These are phyloP conservation scores for Agrilus biguttatus DNA, from an alignment of 2,888 invertebrate species.

Conservation along the genomic window DNA sequence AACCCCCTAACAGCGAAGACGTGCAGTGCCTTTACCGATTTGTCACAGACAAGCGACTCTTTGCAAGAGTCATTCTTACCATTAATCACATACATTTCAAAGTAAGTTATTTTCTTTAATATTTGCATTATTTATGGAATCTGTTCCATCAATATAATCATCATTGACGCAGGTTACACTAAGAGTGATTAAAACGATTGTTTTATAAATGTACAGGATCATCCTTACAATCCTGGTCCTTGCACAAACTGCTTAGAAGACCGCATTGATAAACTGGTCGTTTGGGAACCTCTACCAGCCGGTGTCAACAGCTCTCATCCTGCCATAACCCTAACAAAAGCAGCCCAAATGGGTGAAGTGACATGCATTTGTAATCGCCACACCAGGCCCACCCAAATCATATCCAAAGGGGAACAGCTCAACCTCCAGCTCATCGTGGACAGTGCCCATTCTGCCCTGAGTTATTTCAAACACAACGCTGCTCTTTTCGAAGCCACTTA, in stretches of 20 bases:
- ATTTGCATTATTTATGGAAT: too few species aligned
- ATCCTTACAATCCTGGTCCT: constrained; percentile 63
- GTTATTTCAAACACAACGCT: constrained; percentile 74
- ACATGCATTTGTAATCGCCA: constrained; percentile 60
- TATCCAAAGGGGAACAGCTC: constrained; percentile 54
- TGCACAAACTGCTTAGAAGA: constrained; percentile 80
- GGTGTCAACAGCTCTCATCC: constrained; percentile 27
- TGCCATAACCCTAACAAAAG: constrained; percentile 37
- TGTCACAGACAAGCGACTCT: constrained; percentile 67
- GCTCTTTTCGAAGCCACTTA: constrained; percentile 77
- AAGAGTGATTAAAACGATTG: too few species aligned
- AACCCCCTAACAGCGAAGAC: constrained; percentile 54
- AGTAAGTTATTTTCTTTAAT: constrained; percentile 27
- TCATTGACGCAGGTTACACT: too few species aligned
- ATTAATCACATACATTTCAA: constrained; percentile 70
- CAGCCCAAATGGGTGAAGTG: constrained; percentile 51
- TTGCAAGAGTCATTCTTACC: constrained; percentile 66
- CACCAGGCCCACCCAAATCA: constrained; percentile 40
- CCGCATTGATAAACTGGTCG: constrained; percentile 66
- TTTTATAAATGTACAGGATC: constrained; percentile 37
- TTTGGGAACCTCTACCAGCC: constrained; percentile 55
- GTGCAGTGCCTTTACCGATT: constrained; percentile 73
- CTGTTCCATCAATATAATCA: too few species aligned
- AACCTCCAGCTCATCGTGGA: constrained; percentile 73
- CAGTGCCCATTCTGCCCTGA: constrained; percentile 70